A percentile compares a stretch with the other conserved stretches of the same genome.
These are phyloP conservation scores for Chrysoperla carnea DNA, from an alignment of 1,140 invertebrate species.

Conservation along the genomic window DNA sequence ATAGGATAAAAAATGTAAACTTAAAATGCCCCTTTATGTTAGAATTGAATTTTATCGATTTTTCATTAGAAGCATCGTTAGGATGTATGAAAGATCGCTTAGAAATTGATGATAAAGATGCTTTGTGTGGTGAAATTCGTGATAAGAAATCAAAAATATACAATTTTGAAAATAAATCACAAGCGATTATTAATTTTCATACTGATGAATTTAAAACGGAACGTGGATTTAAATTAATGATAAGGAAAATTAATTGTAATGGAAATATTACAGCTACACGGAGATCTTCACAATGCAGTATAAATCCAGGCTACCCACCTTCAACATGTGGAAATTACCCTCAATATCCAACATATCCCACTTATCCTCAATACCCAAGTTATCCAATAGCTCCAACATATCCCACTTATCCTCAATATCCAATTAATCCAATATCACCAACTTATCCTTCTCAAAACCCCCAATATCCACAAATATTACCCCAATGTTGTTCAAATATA, in stretches of 20 bases:
- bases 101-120: slow-evolving; percentile 20
- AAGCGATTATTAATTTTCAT: too few species aligned
- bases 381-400: neutral
- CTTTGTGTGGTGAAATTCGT: slow-evolving; percentile 22
- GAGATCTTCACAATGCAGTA: too few species aligned
- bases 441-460: slow-evolving; percentile 1
- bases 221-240: slow-evolving; percentile 25
- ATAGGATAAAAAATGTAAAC: slow-evolving; percentile 26
- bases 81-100: slow-evolving; percentile 30
- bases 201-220: slow-evolving; percentile 15
- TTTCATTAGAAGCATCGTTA: slow-evolving; percentile 24
- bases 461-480: slow-evolving; percentile 3
- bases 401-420: neutral
- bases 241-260: slow-evolving; percentile 16
- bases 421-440: neutral
- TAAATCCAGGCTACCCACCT: too few species aligned
- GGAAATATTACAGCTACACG: too few species aligned
- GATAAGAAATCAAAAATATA: too few species aligned
- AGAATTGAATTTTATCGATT: slow-evolving; percentile 33
- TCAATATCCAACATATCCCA: neutral
- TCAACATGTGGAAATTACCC: neutral
- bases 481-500: slow-evolving; percentile 23
- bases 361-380: neutral
- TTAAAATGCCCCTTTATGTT: slow-evolving; percentile 27
- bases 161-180: too few species aligned